Evolutionary conservation across 1,140 invertebrate genomes (phyloP).

Genomic region (Calliphora vicina): DNA sequence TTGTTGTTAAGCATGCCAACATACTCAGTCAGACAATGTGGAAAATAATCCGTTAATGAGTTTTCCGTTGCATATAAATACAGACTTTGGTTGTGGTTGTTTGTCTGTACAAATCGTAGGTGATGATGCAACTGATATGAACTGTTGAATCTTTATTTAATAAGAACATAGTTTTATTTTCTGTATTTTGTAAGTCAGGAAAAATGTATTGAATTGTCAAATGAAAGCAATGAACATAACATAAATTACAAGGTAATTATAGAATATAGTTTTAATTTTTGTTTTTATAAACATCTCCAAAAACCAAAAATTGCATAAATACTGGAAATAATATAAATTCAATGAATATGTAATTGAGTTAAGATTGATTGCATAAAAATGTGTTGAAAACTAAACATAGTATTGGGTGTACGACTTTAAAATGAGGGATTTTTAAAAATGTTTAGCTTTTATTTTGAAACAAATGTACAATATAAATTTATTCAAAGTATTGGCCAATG

Average conservation of each 20-base stretch:
- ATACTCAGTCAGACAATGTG: not conserved
- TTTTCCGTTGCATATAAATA: not conserved
- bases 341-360: too few relatives aligned
- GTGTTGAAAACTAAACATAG: too few relatives aligned
- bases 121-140: not conserved
- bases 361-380: too few relatives aligned
- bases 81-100: not conserved
- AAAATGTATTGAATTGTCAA: not conserved
- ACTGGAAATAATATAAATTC: too few relatives aligned
- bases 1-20: too few relatives aligned
- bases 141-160: not conserved
- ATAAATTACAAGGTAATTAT: not conserved
- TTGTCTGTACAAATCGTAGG: not conserved
- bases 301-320: too few relatives aligned
- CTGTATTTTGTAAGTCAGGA: not conserved
- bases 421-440: too few relatives aligned
- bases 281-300: too few relatives aligned
- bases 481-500: too few relatives aligned
- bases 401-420: too few relatives aligned
- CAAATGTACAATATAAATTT: too few relatives aligned
- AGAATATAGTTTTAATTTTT: not conserved
- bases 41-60: not conserved
- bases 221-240: not conserved
- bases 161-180: not conserved
- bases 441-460: too few relatives aligned